A percentile compares a stretch with the other conserved stretches of the same genome.
Conservation (phyloP, 2,888 invertebrate species). For the Eulithis testata region DNA sequence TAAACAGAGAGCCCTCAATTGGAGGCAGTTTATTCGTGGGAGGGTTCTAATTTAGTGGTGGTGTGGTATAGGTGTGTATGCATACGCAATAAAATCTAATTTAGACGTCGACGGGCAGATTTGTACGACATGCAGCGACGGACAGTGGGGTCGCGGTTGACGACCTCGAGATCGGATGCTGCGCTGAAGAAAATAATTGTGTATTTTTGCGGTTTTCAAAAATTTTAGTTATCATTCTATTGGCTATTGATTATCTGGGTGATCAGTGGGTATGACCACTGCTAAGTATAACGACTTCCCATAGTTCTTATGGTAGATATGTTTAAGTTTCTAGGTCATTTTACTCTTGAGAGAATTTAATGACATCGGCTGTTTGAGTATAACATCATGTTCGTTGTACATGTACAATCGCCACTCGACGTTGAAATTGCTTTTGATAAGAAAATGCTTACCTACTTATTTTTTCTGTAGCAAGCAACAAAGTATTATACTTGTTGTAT, state of each 20-base stretch:
- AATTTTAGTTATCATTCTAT: too few species aligned
- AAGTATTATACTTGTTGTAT: neutral
- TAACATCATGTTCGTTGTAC: neutral
- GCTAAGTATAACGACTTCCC: too few species aligned
- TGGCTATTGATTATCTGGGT: too few species aligned
- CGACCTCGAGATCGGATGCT: slow-evolving; percentile 60
- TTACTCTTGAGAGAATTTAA: slow-evolving; percentile 1
- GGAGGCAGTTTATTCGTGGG: slow-evolving; percentile 33
- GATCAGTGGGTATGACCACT: neutral
- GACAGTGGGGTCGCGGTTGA: slow-evolving; percentile 76
- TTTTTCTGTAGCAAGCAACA: neutral
- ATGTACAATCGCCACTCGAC: slow-evolving; percentile 1
- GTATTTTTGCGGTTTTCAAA: neutral
- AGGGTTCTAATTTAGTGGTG: slow-evolving; percentile 57
- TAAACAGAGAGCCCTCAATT: slow-evolving; percentile 51
- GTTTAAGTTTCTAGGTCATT: neutral
- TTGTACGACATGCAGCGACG: slow-evolving; percentile 63
- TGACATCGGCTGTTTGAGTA: slow-evolving; percentile 5
- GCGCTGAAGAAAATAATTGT: slow-evolving; percentile 8
- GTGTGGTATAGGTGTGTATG: slow-evolving; percentile 56
- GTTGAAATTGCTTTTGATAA: slow-evolving; percentile 23
- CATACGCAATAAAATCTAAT: slow-evolving; percentile 84
- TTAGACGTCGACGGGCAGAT: slow-evolving; percentile 76
- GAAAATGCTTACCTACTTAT: slow-evolving; percentile 7
- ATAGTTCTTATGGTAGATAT: too few species aligned